These are phyloP conservation scores for Tridacna gigas DNA, from an alignment of 2,888 invertebrate genomes.

Conservation along the genomic window DNA sequence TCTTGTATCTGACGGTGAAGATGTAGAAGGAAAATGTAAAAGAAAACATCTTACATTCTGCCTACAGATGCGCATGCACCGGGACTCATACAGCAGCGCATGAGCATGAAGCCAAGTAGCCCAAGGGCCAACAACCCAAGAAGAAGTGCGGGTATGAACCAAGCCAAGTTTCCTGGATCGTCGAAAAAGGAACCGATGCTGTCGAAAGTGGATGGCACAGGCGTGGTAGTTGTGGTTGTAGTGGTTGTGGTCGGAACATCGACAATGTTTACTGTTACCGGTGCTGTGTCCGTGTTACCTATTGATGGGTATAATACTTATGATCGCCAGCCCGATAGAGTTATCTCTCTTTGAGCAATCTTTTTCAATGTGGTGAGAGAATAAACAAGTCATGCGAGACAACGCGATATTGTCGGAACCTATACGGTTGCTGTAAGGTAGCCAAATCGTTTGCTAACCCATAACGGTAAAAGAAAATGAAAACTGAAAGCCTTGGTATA, in stretches of 20 bases:
- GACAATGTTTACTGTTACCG: constrained; percentile 48
- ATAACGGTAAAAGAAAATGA: too few relatives aligned
- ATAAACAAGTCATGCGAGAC: too few relatives aligned
- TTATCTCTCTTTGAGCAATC: too few relatives aligned
- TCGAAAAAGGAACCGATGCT: constrained; percentile 48
- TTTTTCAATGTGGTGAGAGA: too few relatives aligned
- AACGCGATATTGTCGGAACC: too few relatives aligned
- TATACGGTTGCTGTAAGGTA: too few relatives aligned
- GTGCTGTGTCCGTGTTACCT: constrained; percentile 47
- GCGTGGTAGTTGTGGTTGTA: constrained; percentile 50
- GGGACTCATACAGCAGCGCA: constrained; percentile 48
- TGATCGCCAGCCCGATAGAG: too few relatives aligned
- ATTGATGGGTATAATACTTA: too few relatives aligned
- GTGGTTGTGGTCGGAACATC: constrained; percentile 54
- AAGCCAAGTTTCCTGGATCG: constrained; percentile 59
- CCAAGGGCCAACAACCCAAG: constrained; percentile 46
- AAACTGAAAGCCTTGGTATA: too few relatives aligned
- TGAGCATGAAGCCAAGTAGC: constrained; percentile 57
- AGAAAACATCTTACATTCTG: constrained; percentile 26
- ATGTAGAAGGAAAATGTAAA: background rate
- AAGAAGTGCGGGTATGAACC: constrained; percentile 65
- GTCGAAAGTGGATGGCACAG: constrained; percentile 24
- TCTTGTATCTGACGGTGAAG: background rate
- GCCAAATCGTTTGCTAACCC: too few relatives aligned
- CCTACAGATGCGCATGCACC: constrained; percentile 30